phyloP scores from a whole-genome alignment of 2,888 invertebrate species.

The Scaptomyza tumidula region DNA sequence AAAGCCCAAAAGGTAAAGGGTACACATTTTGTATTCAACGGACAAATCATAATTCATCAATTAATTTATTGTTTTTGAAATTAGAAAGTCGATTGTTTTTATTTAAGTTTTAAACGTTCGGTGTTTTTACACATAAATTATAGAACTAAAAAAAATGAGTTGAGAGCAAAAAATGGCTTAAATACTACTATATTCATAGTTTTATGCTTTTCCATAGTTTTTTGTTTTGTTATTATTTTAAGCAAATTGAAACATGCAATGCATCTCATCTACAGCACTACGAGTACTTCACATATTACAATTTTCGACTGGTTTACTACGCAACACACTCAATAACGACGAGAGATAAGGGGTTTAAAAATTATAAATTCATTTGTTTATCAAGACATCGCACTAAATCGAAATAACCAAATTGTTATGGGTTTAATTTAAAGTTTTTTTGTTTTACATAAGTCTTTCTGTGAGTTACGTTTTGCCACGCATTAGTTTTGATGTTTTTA shows the following conservation, averaged over 20 bases:
- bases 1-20: neutral
- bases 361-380: slow-evolving; percentile 44
- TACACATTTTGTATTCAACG: no score
- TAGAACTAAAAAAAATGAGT: slow-evolving; percentile 65
- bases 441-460: slow-evolving; percentile 15
- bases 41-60: slow-evolving; percentile 20
- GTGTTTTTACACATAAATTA: slow-evolving; percentile 70
- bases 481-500: neutral
- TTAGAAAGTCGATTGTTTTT: slow-evolving; percentile 67
- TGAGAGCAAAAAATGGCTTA: slow-evolving; percentile 72
- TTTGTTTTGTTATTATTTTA: slow-evolving; percentile 18
- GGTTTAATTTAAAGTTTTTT: slow-evolving; percentile 21
- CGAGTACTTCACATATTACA: slow-evolving; percentile 37
- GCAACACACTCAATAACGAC: slow-evolving; percentile 48
- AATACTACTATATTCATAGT: slow-evolving; percentile 56
- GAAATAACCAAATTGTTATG: slow-evolving; percentile 21
- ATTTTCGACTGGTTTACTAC: slow-evolving; percentile 29
- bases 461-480: slow-evolving; percentile 1
- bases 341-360: slow-evolving; percentile 24
- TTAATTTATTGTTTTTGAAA: slow-evolving; percentile 35
- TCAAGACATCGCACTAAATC: slow-evolving; percentile 2
- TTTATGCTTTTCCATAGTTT: slow-evolving; percentile 46
- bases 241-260: slow-evolving; percentile 38
- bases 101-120: slow-evolving; percentile 58
- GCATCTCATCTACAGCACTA: slow-evolving; percentile 38